Base-by-base conservation (phyloP, 2,113 vertebrate species). In the Nycticebus coucang region DNA sequence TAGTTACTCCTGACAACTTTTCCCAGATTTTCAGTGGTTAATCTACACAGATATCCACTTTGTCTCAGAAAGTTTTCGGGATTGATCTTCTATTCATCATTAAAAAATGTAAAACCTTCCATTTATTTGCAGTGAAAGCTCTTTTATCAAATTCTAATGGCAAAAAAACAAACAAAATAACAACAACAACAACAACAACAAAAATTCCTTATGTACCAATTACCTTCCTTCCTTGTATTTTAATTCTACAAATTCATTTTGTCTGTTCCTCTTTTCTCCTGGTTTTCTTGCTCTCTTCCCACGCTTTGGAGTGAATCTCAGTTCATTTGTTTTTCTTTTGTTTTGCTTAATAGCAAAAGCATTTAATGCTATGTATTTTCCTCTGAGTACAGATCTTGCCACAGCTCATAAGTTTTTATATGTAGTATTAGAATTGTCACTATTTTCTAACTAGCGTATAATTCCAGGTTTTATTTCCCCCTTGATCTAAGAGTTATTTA, bases 371-470 rank as follows among this genome's bases (percentile, higher is more conserved):
- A 30, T 89, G 62, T 66, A 30, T 96, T 96, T 86, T 92, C 83
- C 62, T 96, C 26, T 6, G 6, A 66, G 64, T 86, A 75, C 24
- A 6, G 59, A 93, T 84, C 89, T 80, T 83, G 88, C 89, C 77
- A 92, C 93, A 95, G 95, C 93, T 93, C 96, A 33, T 97, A 87
- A 94, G 71, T 78, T 96, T 97, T 96, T 95, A 90, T 87, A 69
- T 33, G 4, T 53, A 68, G 45, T 87, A n/a, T 69, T 89, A 74
- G 87, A 89, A 33, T 78, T 92, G 78, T 62, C 55, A 30, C n/a
- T 79, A 19, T 95, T 96, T 96, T 87, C 83, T 81, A 92, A 96
- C 95, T 55, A 81, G 89, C 87, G 75, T 57, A 35, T 90, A 94
- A 94, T 89, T 93, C 89, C 60, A 41, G 80, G 41, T 91, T 95